These are phyloP conservation scores for Mesoclemmys tuberculata DNA, from an alignment of 2,113 vertebrate genomes.

Conservation along the genomic window DNA sequence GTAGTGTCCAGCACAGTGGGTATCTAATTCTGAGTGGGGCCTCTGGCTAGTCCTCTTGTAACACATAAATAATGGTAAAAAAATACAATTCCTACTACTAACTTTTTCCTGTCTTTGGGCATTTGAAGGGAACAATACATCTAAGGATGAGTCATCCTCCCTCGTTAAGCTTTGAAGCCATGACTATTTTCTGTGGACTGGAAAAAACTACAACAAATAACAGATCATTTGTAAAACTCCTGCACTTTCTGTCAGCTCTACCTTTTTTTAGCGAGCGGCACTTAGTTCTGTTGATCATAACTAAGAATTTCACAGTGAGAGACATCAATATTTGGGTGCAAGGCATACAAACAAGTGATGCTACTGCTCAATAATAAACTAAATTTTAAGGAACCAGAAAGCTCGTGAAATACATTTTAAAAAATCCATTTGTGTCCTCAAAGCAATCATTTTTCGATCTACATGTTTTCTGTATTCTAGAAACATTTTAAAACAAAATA, in stretches of 20 bases:
- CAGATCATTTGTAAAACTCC: not conserved
- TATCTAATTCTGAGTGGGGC: not conserved
- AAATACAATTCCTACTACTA: not conserved
- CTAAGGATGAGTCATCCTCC: not conserved
- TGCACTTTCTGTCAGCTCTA: not conserved
- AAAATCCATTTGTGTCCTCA: constrained; percentile 37
- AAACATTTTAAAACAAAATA: constrained; percentile 36
- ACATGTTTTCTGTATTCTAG: constrained; percentile 15
- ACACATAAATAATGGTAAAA: not conserved
- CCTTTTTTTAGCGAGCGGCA: not conserved
- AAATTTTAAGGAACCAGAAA: constrained; percentile 33
- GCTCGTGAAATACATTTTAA: constrained; percentile 9
- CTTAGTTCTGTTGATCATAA: not conserved
- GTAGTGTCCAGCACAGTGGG: fast-evolving
- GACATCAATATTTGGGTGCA: constrained; percentile 20
- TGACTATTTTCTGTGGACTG: not conserved
- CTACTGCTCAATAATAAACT: constrained; percentile 35
- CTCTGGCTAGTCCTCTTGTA: not conserved
- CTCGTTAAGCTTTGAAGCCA: not conserved
- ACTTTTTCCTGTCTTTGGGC: not conserved
- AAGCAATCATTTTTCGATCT: constrained; percentile 57
- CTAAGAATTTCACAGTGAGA: constrained; percentile 21
- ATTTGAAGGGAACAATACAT: not conserved
- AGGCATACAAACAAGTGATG: constrained; percentile 57
- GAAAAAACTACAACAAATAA: not conserved